Base-by-base conservation (phyloP, 2,888 invertebrate genomes). In the Alcis repandata region DNA sequence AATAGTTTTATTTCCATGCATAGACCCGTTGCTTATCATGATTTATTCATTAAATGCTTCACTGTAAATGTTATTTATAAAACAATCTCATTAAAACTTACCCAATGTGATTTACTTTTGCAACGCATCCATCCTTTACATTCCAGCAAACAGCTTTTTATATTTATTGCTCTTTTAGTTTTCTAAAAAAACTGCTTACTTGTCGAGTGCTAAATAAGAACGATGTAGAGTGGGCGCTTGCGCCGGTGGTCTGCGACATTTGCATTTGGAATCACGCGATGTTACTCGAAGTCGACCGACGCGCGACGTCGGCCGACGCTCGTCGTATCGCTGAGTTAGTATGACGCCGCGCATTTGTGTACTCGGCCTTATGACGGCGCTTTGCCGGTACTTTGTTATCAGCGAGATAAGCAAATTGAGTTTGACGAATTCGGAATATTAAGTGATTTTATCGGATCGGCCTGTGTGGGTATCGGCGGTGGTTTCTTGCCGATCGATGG, bases 371-470 rank as follows among this genome's bases (percentile, higher is more conserved):
- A 65, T 62, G 65, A 69, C 53, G 61, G 56, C 59, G 65, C 69
- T 67, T 69, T 63, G 56, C 61, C 32, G 58, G 59, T 70, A 65
- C 70, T 59, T 54, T 20, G 68, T 63, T 66, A 66, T 66, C 65
- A 61, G 13, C 41, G 46, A 61, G 73, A 73, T 73, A 73, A 71
- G 73, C 73, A 70, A 71, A 71, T 71, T 70, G 69, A 64, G 67
- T 73, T 71, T 73, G 73, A 73, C 66, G 73, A 73, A 70, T 70
- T 71, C 67, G 61, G 73, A 71, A 71, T 71, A 73, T 70, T 68
- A 71, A 73, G 71, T 63, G 73, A 71, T 69, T 54, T 71, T 65
- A 70, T 72, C 68, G 17, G 40, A 27, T 15, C 20, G 32, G 57
- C 57, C 33, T 52, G 57, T 65, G 65, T 60, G 60, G 64, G 56